These are phyloP conservation scores for Spatula clypeata DNA, from an alignment of 2,797 vertebrate genomes.

Conservation along the genomic window DNA sequence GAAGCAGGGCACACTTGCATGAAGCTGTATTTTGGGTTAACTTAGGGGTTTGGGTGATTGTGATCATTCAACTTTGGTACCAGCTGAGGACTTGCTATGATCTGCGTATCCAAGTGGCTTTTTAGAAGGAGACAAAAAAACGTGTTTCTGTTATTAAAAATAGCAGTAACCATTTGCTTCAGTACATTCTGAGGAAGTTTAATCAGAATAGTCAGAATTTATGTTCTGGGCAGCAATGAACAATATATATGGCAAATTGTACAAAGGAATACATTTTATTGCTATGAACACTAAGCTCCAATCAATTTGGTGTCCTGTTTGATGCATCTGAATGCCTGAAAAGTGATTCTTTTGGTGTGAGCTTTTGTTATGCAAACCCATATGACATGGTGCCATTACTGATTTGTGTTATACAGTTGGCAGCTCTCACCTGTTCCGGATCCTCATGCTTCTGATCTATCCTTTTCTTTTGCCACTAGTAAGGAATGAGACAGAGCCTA, in stretches of 20 bases:
- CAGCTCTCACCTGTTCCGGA: neutral
- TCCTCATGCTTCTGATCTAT: neutral
- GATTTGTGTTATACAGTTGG: fast-evolving
- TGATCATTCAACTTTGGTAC: neutral
- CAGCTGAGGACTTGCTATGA: neutral
- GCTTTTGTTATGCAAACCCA: neutral
- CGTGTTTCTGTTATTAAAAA: neutral
- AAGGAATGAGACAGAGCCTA: neutral
- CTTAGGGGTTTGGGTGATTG: neutral
- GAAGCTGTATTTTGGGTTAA: neutral
- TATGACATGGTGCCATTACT: neutral
- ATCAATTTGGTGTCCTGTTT: neutral
- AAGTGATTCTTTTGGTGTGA: neutral
- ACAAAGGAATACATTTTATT: neutral
- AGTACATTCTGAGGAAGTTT: neutral
- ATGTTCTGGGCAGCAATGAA: fast-evolving
- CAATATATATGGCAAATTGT: neutral
- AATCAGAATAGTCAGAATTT: neutral
- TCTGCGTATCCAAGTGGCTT: neutral
- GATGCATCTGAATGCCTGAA: neutral
- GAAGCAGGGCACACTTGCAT: neutral
- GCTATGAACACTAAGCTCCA: fast-evolving
- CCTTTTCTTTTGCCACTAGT: neutral
- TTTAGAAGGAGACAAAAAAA: neutral
- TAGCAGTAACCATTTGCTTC: neutral